A percentile compares a stretch with the other conserved stretches of the same genome.
Conservation (phyloP, 1,140 invertebrate species). For the Mycetomoellerius zeteki region DNA sequence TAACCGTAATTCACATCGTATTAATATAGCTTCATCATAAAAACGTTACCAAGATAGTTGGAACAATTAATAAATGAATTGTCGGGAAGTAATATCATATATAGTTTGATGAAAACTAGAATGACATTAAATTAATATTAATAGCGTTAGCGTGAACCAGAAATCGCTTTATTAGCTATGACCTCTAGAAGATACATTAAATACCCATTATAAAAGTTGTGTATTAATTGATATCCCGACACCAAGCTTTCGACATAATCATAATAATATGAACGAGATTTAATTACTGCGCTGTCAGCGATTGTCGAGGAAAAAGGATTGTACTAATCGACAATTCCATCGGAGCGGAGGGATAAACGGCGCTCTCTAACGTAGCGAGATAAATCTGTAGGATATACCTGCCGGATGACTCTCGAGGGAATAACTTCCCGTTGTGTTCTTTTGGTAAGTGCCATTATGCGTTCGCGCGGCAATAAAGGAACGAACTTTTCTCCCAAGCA, state of each 20-base stretch:
- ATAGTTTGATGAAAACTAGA: neutral
- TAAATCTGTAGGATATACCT: conserved; percentile 44
- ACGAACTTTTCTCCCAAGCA: conserved; percentile 3
- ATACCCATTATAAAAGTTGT: conserved; percentile 50
- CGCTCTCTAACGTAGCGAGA: conserved; percentile 26
- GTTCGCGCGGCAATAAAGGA: conserved; percentile 6
- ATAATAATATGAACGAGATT: conserved; percentile 32
- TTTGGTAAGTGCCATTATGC: conserved; percentile 51
- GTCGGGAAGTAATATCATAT: neutral
- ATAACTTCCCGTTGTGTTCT: conserved; percentile 41
- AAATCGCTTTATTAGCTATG: neutral
- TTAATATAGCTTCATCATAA: neutral
- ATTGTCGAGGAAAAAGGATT: conserved; percentile 42
- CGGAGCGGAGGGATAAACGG: conserved; percentile 1
- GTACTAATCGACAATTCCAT: conserved; percentile 68
- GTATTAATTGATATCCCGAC: conserved; percentile 27
- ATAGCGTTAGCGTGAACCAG: neutral
- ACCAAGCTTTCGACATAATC: neutral
- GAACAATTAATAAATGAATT: neutral
- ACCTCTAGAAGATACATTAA: conserved; percentile 52
- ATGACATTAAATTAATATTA: conserved; percentile 53
- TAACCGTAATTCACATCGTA: neutral
- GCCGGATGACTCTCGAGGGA: conserved; percentile 49
- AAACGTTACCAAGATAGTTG: neutral
- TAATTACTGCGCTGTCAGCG: conserved; percentile 71